phyloP scores from a whole-genome alignment of 92 coral and sea anemone species.

The Pocillopora meandrina region DNA sequence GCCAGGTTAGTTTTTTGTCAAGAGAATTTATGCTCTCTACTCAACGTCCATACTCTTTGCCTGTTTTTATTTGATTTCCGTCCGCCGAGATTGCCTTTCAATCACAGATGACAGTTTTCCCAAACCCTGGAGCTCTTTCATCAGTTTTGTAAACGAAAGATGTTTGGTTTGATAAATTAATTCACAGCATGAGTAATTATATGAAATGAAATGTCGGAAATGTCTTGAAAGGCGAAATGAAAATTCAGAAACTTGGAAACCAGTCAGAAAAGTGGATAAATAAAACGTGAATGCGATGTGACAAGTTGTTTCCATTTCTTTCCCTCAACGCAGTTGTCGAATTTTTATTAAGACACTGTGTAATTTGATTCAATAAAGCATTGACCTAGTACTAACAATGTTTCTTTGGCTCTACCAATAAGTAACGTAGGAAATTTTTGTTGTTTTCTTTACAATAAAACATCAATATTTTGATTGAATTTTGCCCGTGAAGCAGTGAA shows the following conservation, averaged over 20 bases:
- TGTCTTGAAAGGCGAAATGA: not conserved
- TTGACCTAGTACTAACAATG: not conserved
- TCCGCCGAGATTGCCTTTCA: not conserved
- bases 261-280: not conserved
- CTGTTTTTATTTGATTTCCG: not conserved
- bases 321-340: not conserved
- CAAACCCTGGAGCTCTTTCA: constrained; percentile 17
- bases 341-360: not conserved
- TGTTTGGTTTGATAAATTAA: constrained; percentile 19
- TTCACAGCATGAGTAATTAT: constrained; percentile 3
- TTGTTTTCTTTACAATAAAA: constrained; percentile 4
- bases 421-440: not conserved
- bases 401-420: not conserved
- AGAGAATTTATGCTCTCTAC: too few relatives aligned
- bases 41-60: not conserved
- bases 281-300: not conserved
- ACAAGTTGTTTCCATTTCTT: not conserved
- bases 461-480: constrained; percentile 3
- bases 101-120: not conserved
- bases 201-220: constrained; percentile 18
- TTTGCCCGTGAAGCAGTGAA: not conserved
- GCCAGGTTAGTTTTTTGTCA: too few relatives aligned
- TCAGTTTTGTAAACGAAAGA: constrained; percentile 14
- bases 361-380: not conserved
- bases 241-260: not conserved